Evolutionary conservation across 35 echinoderm and acorn worm species (phyloP), one percentile per base, ranked within the genome.

Genomic region (Lytechinus pictus): DNA sequence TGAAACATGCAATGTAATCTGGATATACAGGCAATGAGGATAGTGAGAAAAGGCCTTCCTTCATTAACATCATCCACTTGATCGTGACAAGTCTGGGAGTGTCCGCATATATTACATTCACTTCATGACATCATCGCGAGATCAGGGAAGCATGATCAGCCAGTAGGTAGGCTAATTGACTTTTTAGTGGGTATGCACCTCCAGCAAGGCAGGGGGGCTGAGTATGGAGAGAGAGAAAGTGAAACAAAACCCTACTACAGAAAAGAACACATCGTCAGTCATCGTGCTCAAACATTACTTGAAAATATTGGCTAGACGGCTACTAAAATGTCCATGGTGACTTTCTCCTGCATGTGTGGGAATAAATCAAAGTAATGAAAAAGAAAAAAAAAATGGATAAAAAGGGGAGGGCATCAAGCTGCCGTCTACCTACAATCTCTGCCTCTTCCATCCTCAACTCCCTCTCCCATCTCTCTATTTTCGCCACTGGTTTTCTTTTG

Each of bases 51-150:
- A 79, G 61, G 66, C 19, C 66, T 79, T 79, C 19, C 66, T 79
- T 79, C 66, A 79, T n/a, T 79, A 79, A 24, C 66, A 79, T 79
- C 66, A n/a, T 79, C 21, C 19, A 4, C 66, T 79, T 79, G 66
- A 79, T 79, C 12, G 66, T 3, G 19, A 79, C 12, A 21, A 79
- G 66, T 24, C 66, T 79, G 66, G 66, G 66, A 79, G 66, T 79
- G 66, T 79, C 66, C 66, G 66, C 66, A 79, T 79, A 79, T 79
- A 79, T 79, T 79, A 79, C 66, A 79, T 79, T 79, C 66, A 79
- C 66, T 79, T 79, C 66, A 79, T 79, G 66, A 79, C 66, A 79
- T 79, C 66, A 79, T 79, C 66, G n/a, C 7, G 19, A 79, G 19
- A 58, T 13, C 9, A 13, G 9, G 56, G 56, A 7, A 79, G 66